Evolutionary conservation across 2,797 vertebrate genomes (phyloP), one percentile per base, ranked within the genome.

Genomic region (Sebastes kiyomatsui): DNA sequence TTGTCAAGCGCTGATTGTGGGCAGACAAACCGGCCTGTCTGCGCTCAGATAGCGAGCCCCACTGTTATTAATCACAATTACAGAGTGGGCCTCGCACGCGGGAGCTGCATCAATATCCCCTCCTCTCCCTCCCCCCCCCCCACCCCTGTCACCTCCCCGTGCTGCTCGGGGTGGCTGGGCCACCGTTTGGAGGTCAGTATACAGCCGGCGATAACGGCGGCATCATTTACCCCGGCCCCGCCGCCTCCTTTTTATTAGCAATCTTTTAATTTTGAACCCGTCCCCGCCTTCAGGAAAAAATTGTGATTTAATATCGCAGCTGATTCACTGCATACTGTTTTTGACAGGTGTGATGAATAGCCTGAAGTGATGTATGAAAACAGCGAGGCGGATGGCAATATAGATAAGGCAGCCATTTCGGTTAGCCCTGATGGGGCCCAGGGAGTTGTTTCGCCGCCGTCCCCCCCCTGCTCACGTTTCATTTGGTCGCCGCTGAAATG

Each of bases 61-160:
- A 92, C 96, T 89, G 95, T 97, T 98, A 99, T 99, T 98, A 99
- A 99, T 99, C 98, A 99, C 97, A 99, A 99, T 99, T 99, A 99
- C 96, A 97, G 95, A 97, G 94, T 94, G 94, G 96, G 96, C 95
- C 94, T 92, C 87, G 93, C 92, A 89, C 95, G 92, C 92, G 87
- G 94, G 96, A 96, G 96, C 93, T 93, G 90, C 96, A 97, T 96
- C 95, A 96, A 96, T 96, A 96, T 94, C 96, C 94, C 94, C 82
- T 79, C 92, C 89, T 77, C 75, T 49, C 25, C 33, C 61, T 14
- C 75, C 38, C 67, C 83, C 61, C 54, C 10, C 25, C 52, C 25
- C 72, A 60, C 62, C 83, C 55, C 49, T 10, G 68, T 88, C 90
- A 86, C 88, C 91, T 81, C 92, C 87, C 87, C 7, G 55, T 75